Evolutionary conservation across 2,888 invertebrate species (phyloP).

Genomic region (Sycophila texana): DNA sequence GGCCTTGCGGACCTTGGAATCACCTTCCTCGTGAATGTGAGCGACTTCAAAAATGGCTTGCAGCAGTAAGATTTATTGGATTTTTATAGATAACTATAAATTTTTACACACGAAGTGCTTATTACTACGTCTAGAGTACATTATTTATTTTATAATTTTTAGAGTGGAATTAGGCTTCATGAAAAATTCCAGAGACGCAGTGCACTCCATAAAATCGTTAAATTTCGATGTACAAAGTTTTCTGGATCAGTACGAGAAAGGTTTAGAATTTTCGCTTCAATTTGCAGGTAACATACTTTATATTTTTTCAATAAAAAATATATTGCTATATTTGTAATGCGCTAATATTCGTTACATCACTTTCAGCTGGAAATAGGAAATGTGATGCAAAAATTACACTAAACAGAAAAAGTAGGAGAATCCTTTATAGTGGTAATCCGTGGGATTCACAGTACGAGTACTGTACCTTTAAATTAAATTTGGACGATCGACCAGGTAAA

Average conservation of each 20-base stretch:
- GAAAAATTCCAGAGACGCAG: conserved; percentile 75
- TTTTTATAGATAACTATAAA: not conserved
- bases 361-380: conserved; percentile 60
- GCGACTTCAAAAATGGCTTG: conserved; percentile 14
- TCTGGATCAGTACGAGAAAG: conserved; percentile 71
- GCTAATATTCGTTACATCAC: not conserved
- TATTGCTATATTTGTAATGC: not conserved
- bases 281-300: conserved; percentile 31
- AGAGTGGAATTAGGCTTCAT: conserved; percentile 75
- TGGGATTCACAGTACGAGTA: conserved; percentile 65
- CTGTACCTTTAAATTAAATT: conserved; percentile 57
- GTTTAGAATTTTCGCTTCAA: conserved; percentile 37
- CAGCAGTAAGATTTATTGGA: conserved; percentile 27
- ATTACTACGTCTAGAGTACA: not conserved
- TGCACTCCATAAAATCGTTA: conserved; percentile 72
- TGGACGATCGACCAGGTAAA: conserved; percentile 61
- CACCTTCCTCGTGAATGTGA: conserved; percentile 17
- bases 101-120: too few species aligned
- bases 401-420: conserved; percentile 52
- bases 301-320: not conserved
- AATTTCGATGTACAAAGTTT: conserved; percentile 77
- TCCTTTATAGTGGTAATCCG: conserved; percentile 67
- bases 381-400: conserved; percentile 63
- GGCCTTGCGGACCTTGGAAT: conserved; percentile 62
- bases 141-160: not conserved